Conservation (phyloP, 2,888 invertebrate genomes). For the Nudaria mundana region DNA sequence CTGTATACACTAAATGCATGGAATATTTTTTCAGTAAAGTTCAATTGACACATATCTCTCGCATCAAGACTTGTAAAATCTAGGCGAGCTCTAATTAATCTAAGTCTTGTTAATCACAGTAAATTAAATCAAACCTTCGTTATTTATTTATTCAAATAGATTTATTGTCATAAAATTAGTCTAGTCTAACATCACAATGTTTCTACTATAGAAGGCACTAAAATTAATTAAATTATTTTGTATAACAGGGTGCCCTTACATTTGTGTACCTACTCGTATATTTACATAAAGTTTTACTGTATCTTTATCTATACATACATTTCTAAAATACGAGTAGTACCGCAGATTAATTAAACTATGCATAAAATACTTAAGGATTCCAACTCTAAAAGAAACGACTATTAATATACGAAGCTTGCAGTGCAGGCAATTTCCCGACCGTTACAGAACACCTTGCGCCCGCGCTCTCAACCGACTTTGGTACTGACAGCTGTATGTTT, state of each 20-base stretch:
- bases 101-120: too few relatives aligned
- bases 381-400: conserved; percentile 14
- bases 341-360: conserved; percentile 21
- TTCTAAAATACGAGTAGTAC: too few relatives aligned
- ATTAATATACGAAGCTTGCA: conserved; percentile 27
- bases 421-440: conserved; percentile 52
- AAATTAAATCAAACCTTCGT: too few relatives aligned
- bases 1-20: too few relatives aligned
- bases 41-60: too few relatives aligned
- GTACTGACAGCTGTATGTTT: conserved; percentile 75
- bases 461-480: conserved; percentile 63
- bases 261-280: conserved; percentile 27
- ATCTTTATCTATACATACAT: too few relatives aligned
- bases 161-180: conserved; percentile 28
- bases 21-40: too few relatives aligned
- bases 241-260: conserved; percentile 52
- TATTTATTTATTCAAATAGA: too few relatives aligned
- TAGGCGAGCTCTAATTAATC: too few relatives aligned
- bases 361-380: conserved; percentile 12
- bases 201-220: conserved; percentile 63
- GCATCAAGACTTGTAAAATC: too few relatives aligned
- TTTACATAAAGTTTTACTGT: too few relatives aligned
- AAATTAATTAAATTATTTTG: conserved; percentile 39
- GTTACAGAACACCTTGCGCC: conserved; percentile 76
- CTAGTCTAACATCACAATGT: conserved; percentile 65